Evolutionary conservation across 2,888 invertebrate species (phyloP).

Genomic region (Caenorhabditis sp.): DNA sequence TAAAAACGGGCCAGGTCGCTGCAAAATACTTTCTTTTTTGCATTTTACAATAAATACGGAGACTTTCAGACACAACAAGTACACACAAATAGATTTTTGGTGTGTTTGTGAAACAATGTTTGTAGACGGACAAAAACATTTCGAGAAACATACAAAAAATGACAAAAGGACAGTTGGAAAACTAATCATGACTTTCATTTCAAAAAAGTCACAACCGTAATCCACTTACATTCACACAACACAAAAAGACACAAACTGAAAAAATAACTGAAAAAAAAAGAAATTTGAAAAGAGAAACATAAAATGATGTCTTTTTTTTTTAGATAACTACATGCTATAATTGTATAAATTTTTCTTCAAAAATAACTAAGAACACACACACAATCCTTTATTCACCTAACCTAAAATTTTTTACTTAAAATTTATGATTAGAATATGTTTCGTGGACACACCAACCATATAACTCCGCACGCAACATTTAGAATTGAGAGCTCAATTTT

Average conservation of each 20-base stretch:
- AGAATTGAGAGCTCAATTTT: not conserved
- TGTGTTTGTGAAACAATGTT: too few relatives aligned
- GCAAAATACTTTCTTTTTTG: not conserved
- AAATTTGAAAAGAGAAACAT: slow-evolving; percentile 10
- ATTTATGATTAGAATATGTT: too few relatives aligned
- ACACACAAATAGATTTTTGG: too few relatives aligned
- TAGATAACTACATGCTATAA: too few relatives aligned
- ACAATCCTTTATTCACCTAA: slow-evolving; percentile 6
- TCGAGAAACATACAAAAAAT: too few relatives aligned
- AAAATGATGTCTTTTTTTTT: too few relatives aligned
- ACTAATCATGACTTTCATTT: too few relatives aligned
- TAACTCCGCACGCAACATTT: not conserved
- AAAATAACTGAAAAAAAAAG: slow-evolving; percentile 14
- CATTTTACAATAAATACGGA: not conserved
- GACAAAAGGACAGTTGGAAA: not conserved
- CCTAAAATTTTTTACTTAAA: not conserved
- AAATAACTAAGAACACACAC: slow-evolving; percentile 3
- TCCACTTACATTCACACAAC: not conserved
- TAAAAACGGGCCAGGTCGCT: not conserved
- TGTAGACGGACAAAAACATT: too few relatives aligned
- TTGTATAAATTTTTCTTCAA: too few relatives aligned
- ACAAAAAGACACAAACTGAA: slow-evolving; percentile 1
- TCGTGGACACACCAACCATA: slow-evolving; percentile 6
- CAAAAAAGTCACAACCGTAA: too few relatives aligned
- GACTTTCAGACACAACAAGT: not conserved